Percentiles rank a stretch among this genome's conserved stretches.
These are phyloP conservation scores for Teleogryllus oceanicus DNA, from an alignment of 2,888 invertebrate species.

Conservation along the genomic window DNA sequence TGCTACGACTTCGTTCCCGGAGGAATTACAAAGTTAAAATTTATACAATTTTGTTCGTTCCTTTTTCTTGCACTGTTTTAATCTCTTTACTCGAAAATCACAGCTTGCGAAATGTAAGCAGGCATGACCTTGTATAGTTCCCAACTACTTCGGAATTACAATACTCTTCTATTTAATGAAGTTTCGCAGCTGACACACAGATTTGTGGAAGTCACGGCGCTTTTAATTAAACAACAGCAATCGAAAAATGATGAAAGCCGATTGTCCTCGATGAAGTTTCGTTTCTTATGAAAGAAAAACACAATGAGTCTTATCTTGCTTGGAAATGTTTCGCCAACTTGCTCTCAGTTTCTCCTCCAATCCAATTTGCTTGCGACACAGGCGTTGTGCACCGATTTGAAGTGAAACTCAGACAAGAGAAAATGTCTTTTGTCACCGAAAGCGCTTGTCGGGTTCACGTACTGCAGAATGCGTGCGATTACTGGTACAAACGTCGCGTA, in stretches of 20 bases:
- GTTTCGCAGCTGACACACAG: too few species aligned
- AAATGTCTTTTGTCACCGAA: not conserved
- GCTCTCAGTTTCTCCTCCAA: not conserved
- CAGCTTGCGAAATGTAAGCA: not conserved
- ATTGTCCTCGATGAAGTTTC: not conserved
- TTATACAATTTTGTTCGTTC: not conserved
- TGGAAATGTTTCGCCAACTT: not conserved
- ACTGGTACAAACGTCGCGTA: too few species aligned
- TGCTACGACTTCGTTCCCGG: not conserved
- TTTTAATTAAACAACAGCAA: too few species aligned
- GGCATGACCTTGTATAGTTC: too few species aligned
- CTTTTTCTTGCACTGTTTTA: not conserved
- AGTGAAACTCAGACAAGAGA: not conserved
- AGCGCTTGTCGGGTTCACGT: not conserved
- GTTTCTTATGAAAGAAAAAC: not conserved
- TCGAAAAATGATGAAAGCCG: too few species aligned
- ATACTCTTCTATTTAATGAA: too few species aligned
- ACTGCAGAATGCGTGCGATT: too few species aligned
- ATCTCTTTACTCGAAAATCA: not conserved
- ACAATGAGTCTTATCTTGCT: not conserved
- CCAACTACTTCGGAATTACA: too few species aligned
- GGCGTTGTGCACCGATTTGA: not conserved
- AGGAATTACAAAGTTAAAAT: not conserved
- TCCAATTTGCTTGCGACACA: not conserved
- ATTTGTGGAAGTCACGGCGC: too few species aligned